Evolutionary conservation across 64 coral and sea anemone genomes (phyloP).

Genomic region (Hydrozoanthus tunicans): DNA sequence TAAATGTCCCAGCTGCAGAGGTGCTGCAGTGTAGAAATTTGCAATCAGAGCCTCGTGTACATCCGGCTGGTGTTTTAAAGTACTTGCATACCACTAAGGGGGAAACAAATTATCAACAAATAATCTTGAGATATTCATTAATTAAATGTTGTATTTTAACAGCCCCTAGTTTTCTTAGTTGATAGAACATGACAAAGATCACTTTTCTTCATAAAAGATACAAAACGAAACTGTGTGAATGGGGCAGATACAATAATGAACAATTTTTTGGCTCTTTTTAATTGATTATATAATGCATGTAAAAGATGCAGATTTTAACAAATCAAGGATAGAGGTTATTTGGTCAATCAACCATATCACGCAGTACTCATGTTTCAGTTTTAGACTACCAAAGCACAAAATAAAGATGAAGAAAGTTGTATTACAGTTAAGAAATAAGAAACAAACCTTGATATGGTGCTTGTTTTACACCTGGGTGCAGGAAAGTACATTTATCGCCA

Average conservation of each 20-base stretch:
- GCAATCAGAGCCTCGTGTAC: background rate
- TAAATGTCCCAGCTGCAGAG: background rate
- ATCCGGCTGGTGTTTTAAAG: background rate
- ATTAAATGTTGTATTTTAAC: background rate
- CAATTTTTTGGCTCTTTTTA: too few species aligned
- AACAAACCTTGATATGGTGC: conserved; percentile 10
- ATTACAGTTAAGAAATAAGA: background rate
- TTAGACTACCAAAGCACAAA: background rate
- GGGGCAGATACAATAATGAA: too few species aligned
- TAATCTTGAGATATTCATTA: background rate
- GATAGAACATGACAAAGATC: too few species aligned
- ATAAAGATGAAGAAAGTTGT: background rate
- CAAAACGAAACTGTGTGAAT: too few species aligned
- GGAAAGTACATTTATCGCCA: conserved; percentile 54
- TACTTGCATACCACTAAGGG: background rate
- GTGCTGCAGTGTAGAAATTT: background rate
- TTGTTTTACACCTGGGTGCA: conserved; percentile 29
- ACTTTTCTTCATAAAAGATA: too few species aligned
- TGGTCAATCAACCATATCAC: too few species aligned
- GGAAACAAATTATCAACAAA: background rate
- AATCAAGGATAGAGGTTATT: too few species aligned
- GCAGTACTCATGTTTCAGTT: background rate
- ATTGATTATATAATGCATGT: too few species aligned
- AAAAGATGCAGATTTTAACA: too few species aligned
- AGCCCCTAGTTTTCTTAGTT: too few species aligned